A percentile compares a stretch with the other conserved stretches of the same genome.
These are phyloP conservation scores for Echinarachnius parma DNA, from an alignment of 53 echinoderm and acorn worm genomes.

Conservation along the genomic window DNA sequence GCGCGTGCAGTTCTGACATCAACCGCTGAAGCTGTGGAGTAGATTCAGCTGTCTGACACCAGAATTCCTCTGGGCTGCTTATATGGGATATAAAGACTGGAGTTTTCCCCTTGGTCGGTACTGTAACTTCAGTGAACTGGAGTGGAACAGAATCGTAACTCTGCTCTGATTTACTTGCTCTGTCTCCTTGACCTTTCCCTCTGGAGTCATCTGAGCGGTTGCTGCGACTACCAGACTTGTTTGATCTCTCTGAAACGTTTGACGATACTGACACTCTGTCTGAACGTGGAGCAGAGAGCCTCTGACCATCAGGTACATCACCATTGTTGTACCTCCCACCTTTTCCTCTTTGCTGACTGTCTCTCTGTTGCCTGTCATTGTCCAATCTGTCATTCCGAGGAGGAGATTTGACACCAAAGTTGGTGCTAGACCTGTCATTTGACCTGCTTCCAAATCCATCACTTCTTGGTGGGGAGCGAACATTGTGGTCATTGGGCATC, in stretches of 20 bases:
- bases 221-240: constrained; percentile 16
- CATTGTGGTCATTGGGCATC: background rate
- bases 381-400: constrained; percentile 8
- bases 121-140: constrained; percentile 26
- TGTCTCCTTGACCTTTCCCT: constrained; percentile 4
- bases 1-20: constrained; percentile 63
- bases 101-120: constrained; percentile 4
- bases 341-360: constrained; percentile 18
- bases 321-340: constrained; percentile 22
- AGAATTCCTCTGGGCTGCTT: constrained; percentile 70
- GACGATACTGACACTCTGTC: constrained; percentile 27
- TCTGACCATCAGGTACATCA: constrained; percentile 11
- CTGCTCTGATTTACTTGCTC: too few species aligned
- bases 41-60: constrained; percentile 83
- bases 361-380: constrained; percentile 8
- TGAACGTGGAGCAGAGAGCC: constrained; percentile 12
- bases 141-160: constrained; percentile 27
- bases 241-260: constrained; percentile 25
- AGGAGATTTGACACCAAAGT: background rate
- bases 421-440: too few species aligned
- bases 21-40: constrained; percentile 63
- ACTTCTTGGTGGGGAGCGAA: constrained; percentile 1
- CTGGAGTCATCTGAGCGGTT: constrained; percentile 20
- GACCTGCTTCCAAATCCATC: background rate
- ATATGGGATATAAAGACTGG: constrained; percentile 82